Percentiles rank a stretch among this genome's conserved stretches.
Evolutionary conservation across 2,888 invertebrate genomes (phyloP).

Genomic region (Eledone cirrhosa): DNA sequence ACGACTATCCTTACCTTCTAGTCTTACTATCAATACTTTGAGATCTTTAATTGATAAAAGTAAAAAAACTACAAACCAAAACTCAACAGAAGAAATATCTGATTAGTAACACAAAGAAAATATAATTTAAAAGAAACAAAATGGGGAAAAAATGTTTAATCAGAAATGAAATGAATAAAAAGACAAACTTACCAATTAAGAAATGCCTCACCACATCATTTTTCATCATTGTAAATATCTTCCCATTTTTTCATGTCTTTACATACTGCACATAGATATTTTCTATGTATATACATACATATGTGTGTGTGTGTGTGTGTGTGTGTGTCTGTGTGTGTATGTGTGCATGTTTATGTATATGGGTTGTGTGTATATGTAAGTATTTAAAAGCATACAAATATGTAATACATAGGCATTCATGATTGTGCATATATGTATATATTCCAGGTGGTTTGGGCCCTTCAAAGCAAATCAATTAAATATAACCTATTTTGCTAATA

Average conservation of each 20-base stretch:
- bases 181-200: too few relatives aligned
- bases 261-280: slow-evolving; percentile 27
- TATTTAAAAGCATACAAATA: neutral
- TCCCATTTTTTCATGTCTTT: slow-evolving; percentile 21
- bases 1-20: neutral
- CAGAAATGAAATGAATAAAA: neutral
- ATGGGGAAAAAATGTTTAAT: neutral
- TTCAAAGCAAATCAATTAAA: neutral
- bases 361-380: too few relatives aligned
- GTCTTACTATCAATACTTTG: neutral
- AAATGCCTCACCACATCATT: slow-evolving; percentile 14
- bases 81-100: too few relatives aligned
- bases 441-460: slow-evolving; percentile 9
- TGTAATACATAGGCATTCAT: neutral
- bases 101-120: too few relatives aligned
- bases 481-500: slow-evolving; percentile 20
- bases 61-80: too few relatives aligned
- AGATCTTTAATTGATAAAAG: neutral
- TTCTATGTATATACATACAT: neutral
- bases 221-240: slow-evolving; percentile 24
- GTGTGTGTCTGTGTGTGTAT: neutral
- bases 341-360: too few relatives aligned
- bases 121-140: too few relatives aligned
- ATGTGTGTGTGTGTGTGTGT: neutral
- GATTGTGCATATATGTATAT: slow-evolving; percentile 3